Evolutionary conservation across 1,140 invertebrate species (phyloP).

Genomic region (Formica selysi): DNA sequence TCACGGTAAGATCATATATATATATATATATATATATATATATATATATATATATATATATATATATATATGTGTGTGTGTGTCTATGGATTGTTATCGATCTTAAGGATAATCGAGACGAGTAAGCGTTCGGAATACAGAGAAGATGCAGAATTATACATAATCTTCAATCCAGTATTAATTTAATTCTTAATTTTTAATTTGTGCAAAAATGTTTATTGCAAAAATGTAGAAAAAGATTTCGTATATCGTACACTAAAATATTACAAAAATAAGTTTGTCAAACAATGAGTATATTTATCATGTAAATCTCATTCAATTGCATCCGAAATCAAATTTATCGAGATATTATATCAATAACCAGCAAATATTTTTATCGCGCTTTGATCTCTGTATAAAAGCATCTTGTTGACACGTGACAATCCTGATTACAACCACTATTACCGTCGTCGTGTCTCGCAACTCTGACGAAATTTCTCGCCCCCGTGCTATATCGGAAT

Average conservation of each 20-base stretch:
- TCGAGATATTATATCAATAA: background rate
- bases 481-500: slow-evolving; percentile 13
- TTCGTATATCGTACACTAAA: background rate
- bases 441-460: background rate
- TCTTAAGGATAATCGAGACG: background rate
- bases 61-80: too few species aligned
- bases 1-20: background rate
- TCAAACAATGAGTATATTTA: too few species aligned
- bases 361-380: background rate
- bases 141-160: background rate
- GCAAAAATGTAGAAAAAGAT: too few species aligned
- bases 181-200: background rate
- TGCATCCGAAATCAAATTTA: background rate
- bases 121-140: background rate
- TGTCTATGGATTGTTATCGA: background rate
- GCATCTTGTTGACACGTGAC: background rate
- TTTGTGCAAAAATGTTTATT: background rate
- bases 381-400: background rate
- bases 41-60: too few species aligned
- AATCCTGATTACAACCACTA: background rate
- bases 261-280: background rate
- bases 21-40: too few species aligned
- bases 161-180: background rate
- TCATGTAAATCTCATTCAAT: background rate
- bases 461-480: slow-evolving; percentile 32